Evolutionary conservation across 2,113 vertebrate genomes (phyloP).

Genomic region (Oreochromis tanganicae): DNA sequence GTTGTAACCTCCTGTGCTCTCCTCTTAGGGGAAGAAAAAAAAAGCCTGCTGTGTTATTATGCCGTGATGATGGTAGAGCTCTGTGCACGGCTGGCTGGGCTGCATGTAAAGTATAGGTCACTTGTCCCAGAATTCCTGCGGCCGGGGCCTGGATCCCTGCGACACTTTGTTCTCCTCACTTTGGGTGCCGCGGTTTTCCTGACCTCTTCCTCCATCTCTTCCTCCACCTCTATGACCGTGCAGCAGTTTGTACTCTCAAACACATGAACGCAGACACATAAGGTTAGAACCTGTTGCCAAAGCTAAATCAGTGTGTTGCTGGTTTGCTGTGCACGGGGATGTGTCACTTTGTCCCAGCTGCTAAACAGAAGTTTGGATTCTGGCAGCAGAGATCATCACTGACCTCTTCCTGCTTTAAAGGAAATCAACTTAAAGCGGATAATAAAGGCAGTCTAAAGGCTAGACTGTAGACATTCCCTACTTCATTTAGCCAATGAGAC

Average conservation of each 20-base stretch:
- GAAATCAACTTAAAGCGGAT: not conserved
- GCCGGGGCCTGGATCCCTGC: conserved; percentile 49
- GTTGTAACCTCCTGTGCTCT: not conserved
- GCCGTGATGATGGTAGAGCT: conserved; percentile 28
- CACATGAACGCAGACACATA: conserved; percentile 3
- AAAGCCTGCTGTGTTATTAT: conserved; percentile 58
- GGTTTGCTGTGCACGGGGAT: not conserved
- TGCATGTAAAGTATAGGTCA: conserved; percentile 70
- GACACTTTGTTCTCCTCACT: conserved; percentile 65
- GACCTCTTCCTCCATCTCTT: conserved; percentile 56
- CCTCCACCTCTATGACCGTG: conserved; percentile 32
- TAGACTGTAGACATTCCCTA: not conserved
- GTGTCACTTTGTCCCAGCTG: conserved; percentile 18
- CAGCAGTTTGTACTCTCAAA: not conserved
- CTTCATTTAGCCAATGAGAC: not conserved
- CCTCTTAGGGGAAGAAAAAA: not conserved
- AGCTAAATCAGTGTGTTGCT: conserved; percentile 16
- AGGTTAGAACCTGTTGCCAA: not conserved
- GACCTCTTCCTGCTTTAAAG: not conserved
- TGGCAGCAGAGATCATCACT: not conserved
- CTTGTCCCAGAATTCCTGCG: conserved; percentile 69
- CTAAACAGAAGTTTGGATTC: not conserved
- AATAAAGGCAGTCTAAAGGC: not conserved
- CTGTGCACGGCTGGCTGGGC: conserved; percentile 39
- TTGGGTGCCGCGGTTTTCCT: conserved; percentile 56